phyloP scores from a whole-genome alignment of 1,140 invertebrate genomes.

The Drosophila sp. region DNA sequence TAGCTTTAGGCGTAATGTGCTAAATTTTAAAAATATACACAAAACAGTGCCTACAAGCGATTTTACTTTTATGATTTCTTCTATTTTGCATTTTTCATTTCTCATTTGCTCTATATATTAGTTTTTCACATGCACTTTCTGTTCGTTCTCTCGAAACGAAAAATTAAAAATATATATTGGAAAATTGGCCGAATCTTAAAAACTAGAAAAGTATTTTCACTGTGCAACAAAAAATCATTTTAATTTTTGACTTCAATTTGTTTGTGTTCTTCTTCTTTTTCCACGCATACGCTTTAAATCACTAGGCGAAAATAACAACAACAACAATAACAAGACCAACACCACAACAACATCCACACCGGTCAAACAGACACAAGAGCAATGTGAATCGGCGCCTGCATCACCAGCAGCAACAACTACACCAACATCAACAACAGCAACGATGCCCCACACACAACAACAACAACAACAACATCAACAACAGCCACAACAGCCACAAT shows the following conservation, averaged over 20 bases:
- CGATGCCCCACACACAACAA: conserved; percentile 15
- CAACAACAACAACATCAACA: conserved; percentile 3
- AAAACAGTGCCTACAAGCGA: conserved; percentile 46
- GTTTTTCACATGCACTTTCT: conserved; percentile 54
- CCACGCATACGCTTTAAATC: conserved; percentile 76
- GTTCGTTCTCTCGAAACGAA: conserved; percentile 41
- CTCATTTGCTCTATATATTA: conserved; percentile 64
- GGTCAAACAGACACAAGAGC: conserved; percentile 74
- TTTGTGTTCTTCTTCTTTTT: conserved; percentile 79
- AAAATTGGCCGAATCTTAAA: conserved; percentile 1
- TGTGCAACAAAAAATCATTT: conserved; percentile 45
- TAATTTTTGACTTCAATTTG: conserved; percentile 82
- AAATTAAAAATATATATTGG: conserved; percentile 27
- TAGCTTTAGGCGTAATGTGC: conserved; percentile 50
- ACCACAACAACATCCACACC: conserved; percentile 71
- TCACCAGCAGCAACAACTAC: conserved; percentile 41
- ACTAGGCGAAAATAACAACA: conserved; percentile 73
- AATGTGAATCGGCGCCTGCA: conserved; percentile 62
- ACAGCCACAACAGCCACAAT: conserved; percentile 20
- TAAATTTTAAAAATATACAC: conserved; percentile 62
- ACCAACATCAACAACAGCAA: conserved; percentile 20
- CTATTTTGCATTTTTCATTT: conserved; percentile 54
- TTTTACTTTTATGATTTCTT: conserved; percentile 50
- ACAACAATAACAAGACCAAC: conserved; percentile 48
- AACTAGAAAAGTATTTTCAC: conserved; percentile 39